These are phyloP conservation scores for Limenitis camilla DNA, from an alignment of 2,888 invertebrate genomes.

Conservation along the genomic window DNA sequence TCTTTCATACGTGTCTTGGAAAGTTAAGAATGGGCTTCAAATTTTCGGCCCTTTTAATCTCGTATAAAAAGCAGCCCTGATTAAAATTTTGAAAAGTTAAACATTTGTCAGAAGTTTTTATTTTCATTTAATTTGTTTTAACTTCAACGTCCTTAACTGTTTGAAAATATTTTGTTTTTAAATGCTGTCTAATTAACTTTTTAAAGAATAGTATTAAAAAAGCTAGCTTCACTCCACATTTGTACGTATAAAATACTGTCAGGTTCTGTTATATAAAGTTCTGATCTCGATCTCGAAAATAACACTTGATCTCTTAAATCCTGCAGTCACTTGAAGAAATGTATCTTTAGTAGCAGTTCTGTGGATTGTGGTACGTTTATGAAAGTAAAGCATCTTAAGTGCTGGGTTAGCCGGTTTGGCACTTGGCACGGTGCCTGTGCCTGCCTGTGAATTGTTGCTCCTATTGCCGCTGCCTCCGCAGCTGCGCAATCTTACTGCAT, in stretches of 20 bases:
- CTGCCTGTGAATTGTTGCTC: slow-evolving; percentile 35
- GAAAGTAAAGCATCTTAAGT: too few relatives aligned
- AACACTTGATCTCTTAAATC: too few relatives aligned
- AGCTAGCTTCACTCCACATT: too few relatives aligned
- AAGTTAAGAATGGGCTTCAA: slow-evolving; percentile 47
- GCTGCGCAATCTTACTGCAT: slow-evolving; percentile 15
- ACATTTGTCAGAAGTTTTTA: neutral
- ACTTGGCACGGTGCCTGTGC: slow-evolving; percentile 57
- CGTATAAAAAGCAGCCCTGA: slow-evolving; percentile 6
- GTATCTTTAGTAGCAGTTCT: too few relatives aligned
- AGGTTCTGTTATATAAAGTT: too few relatives aligned
- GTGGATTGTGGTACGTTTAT: too few relatives aligned
- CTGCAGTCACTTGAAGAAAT: too few relatives aligned
- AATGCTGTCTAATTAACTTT: too few relatives aligned
- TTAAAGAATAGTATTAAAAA: too few relatives aligned
- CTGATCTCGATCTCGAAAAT: too few relatives aligned
- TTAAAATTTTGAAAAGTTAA: neutral
- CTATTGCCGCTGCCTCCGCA: slow-evolving; percentile 22
- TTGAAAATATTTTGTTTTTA: neutral
- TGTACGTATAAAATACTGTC: too few relatives aligned
- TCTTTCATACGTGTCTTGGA: slow-evolving; percentile 60
- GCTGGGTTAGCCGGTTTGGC: slow-evolving; percentile 49
- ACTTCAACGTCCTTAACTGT: neutral
- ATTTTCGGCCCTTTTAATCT: slow-evolving; percentile 30
- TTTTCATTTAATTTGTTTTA: neutral